A percentile compares a stretch with the other conserved stretches of the same genome.
These are phyloP conservation scores for Falco rusticolus DNA, from an alignment of 2,797 vertebrate species.

Conservation along the genomic window DNA sequence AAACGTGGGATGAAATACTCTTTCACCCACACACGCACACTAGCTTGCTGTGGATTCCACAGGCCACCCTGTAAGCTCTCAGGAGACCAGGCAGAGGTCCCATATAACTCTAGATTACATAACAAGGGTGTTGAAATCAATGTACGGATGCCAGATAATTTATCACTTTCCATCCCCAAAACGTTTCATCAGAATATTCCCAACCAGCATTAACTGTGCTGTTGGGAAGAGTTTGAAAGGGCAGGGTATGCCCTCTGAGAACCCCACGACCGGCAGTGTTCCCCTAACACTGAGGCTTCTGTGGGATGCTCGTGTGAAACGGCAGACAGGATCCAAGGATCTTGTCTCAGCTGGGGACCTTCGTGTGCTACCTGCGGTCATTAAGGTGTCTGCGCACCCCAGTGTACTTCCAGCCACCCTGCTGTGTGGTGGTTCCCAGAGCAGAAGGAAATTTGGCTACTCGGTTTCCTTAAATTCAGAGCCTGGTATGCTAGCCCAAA, in stretches of 20 bases:
- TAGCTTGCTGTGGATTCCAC: conserved; percentile 15
- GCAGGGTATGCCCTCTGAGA: background rate
- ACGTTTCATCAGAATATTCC: conserved; percentile 6
- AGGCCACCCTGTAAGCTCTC: conserved; percentile 60
- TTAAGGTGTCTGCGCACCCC: background rate
- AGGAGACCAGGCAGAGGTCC: conserved; percentile 23
- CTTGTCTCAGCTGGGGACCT: background rate
- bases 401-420: background rate
- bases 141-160: conserved; percentile 39
- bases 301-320: background rate
- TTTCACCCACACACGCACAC: background rate
- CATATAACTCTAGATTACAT: conserved; percentile 27
- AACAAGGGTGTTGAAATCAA: conserved; percentile 44
- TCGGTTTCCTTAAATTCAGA: background rate
- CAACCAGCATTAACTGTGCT: background rate
- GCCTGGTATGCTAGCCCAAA: background rate
- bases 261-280: background rate
- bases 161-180: conserved; percentile 31
- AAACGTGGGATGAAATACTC: conserved; percentile 4
- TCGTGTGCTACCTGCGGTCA: background rate
- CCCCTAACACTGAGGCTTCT: background rate
- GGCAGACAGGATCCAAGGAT: background rate
- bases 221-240: background rate
- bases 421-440: background rate
- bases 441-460: background rate